Conservation (phyloP, 2,113 vertebrate species). For the Edolisoma coerulescens region DNA sequence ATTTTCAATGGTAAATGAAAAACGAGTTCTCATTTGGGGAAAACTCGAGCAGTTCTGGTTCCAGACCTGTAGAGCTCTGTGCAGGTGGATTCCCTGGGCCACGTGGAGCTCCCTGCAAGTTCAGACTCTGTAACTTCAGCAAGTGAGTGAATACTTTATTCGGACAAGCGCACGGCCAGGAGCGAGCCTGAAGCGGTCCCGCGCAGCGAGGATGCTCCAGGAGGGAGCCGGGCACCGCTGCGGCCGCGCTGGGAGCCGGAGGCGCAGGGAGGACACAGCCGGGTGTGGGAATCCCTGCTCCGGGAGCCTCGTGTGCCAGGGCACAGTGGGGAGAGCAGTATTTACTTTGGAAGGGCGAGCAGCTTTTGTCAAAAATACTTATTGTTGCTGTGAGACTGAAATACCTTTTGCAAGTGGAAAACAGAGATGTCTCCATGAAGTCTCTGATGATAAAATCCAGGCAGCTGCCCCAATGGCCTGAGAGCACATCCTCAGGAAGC, state of each 20-base stretch:
- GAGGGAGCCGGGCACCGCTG: rapidly evolving
- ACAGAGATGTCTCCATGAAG: slow-evolving; percentile 65
- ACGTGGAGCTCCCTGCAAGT: neutral
- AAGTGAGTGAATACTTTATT: neutral
- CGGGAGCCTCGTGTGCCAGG: neutral
- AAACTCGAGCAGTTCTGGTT: neutral
- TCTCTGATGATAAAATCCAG: slow-evolving; percentile 67
- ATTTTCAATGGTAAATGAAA: neutral
- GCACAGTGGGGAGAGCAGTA: neutral
- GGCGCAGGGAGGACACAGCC: neutral
- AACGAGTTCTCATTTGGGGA: neutral
- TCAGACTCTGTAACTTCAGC: neutral
- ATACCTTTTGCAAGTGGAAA: slow-evolving; percentile 76
- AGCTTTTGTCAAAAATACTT: slow-evolving; percentile 69
- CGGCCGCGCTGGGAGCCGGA: neutral
- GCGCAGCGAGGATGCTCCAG: rapidly evolving
- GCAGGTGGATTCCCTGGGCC: neutral
- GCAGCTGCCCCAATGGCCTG: slow-evolving; percentile 32
- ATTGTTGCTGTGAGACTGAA: slow-evolving; percentile 72
- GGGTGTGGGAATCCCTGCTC: rapidly evolving
- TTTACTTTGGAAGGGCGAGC: slow-evolving; percentile 71
- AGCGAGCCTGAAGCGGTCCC: rapidly evolving
- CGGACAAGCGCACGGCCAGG: neutral
- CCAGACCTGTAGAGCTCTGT: neutral
- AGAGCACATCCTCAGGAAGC: slow-evolving; percentile 74